Base-by-base conservation (phyloP, 2,888 invertebrate genomes). In the Melangyna quadrimaculata region DNA sequence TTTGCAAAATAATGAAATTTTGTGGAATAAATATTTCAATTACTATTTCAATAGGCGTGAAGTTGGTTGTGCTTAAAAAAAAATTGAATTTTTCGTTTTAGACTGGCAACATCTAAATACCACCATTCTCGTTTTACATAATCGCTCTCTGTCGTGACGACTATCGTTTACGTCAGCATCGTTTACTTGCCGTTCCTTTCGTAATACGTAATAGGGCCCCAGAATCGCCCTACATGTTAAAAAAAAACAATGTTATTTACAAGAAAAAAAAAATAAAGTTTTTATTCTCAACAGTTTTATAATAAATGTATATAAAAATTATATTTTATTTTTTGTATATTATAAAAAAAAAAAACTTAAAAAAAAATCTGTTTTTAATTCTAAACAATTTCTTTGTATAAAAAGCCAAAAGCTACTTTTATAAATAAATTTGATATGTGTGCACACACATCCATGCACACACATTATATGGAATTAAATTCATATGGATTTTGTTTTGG, bases 201-300 rank as follows among this genome's bases (percentile, higher is more conserved):
- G n/a, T n/a, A n/a, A n/a, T n/a, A n/a, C n/a, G n/a, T n/a, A n/a
- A n/a, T n/a, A n/a, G n/a, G n/a, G n/a, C n/a, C n/a, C n/a, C n/a
- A n/a, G n/a, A n/a, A n/a, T n/a, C n/a, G n/a, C n/a, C n/a, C n/a
- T n/a, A n/a, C n/a, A n/a, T n/a, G n/a, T n/a, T n/a, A 27, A 17
- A 43, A 29, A 45, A 40, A 12, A 40, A 37, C 12, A 40, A 7
- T 2, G 1, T 27, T 35, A 24, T 48, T 57, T 43, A 37, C 12
- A 63, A 53, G 53, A 61, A 70, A 55, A 9, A n/a, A 55, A 53
- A 61, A 61, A 29, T 24, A 63, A 67, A 67, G 32, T 45, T 35
- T 67, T 75, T 45, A 67, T 67, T 67, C 45, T 40, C 45, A 77
- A 77, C 57, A 59, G 48, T 24, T 67, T 67, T 51, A 67, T 67